Percentiles rank a stretch among this genome's conserved stretches.
Conservation (phyloP, 2,888 invertebrate genomes). For the Tanytarsus gracilentus region DNA sequence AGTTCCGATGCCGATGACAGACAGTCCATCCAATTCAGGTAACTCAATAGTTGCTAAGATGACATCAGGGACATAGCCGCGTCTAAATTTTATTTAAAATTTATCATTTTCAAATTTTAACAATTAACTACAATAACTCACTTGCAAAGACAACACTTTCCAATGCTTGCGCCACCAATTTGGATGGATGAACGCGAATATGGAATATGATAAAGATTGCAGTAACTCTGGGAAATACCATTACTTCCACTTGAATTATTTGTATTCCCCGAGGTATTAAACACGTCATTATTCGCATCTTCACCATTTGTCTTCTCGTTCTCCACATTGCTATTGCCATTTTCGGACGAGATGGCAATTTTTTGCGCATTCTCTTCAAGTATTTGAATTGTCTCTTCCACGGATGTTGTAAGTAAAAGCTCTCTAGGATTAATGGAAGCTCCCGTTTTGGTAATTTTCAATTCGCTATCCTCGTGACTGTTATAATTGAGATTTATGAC, state of each 20-base stretch:
- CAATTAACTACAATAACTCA: slow-evolving; percentile 37
- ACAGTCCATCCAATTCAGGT: slow-evolving; percentile 62
- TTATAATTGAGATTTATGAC: slow-evolving; percentile 55
- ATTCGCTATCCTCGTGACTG: slow-evolving; percentile 26
- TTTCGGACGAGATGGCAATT: background rate
- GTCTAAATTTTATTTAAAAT: slow-evolving; percentile 45
- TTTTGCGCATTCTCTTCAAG: background rate
- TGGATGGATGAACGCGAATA: slow-evolving; percentile 65
- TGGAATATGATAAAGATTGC: slow-evolving; percentile 66
- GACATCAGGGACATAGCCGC: slow-evolving; percentile 83
- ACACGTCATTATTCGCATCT: slow-evolving; percentile 30
- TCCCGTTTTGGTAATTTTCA: background rate
- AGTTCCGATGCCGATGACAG: slow-evolving; percentile 59
- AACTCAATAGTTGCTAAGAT: slow-evolving; percentile 82
- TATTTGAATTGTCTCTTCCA: slow-evolving; percentile 6
- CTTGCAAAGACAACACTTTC: slow-evolving; percentile 64
- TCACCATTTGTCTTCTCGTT: slow-evolving; percentile 31
- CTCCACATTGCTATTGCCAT: slow-evolving; percentile 31
- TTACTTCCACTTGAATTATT: slow-evolving; percentile 32
- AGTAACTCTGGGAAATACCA: slow-evolving; percentile 32
- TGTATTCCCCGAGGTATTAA: slow-evolving; percentile 30
- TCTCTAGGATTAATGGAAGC: slow-evolving; percentile 22
- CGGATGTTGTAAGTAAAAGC: slow-evolving; percentile 17
- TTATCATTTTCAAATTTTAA: slow-evolving; percentile 15
- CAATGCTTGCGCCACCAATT: slow-evolving; percentile 61